Conservation (phyloP, 1,140 invertebrate species). For the Leptinotarsa texana region DNA sequence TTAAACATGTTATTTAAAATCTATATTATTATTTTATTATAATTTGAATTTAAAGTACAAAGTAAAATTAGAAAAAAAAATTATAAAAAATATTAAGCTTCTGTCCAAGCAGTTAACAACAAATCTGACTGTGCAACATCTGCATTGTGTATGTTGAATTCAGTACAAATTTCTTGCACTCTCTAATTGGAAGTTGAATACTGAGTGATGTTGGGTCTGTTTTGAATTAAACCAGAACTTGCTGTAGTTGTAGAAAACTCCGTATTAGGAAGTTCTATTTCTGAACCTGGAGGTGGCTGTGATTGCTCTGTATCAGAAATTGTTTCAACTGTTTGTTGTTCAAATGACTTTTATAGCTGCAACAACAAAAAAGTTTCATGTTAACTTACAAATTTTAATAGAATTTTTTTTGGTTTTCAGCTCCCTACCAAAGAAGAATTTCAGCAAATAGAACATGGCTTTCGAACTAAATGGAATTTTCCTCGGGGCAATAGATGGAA, state of each 20-base stretch:
- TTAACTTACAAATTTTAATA: not conserved
- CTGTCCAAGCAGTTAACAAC: not conserved
- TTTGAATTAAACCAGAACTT: not conserved
- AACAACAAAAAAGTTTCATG: not conserved
- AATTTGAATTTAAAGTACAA: too few species aligned
- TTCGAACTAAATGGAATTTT: slow-evolving; percentile 25
- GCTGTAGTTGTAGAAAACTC: not conserved
- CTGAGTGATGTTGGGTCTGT: too few species aligned
- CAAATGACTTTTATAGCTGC: too few species aligned
- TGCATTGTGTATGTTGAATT: not conserved
- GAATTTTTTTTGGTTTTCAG: not conserved
- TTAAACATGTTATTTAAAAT: too few species aligned
- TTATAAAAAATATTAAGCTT: not conserved
- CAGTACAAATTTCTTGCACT: not conserved
- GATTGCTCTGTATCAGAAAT: not conserved
- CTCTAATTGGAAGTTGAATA: too few species aligned
- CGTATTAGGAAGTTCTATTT: not conserved
- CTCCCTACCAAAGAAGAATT: slow-evolving; percentile 6
- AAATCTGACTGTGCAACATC: not conserved
- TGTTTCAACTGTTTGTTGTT: not conserved
- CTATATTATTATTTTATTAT: too few species aligned
- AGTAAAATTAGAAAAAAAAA: not conserved
- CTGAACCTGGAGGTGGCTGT: not conserved
- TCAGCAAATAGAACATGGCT: not conserved
- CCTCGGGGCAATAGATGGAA: slow-evolving; percentile 52